These are phyloP conservation scores for Smithornis capensis DNA, from an alignment of 2,113 vertebrate genomes.

Conservation along the genomic window DNA sequence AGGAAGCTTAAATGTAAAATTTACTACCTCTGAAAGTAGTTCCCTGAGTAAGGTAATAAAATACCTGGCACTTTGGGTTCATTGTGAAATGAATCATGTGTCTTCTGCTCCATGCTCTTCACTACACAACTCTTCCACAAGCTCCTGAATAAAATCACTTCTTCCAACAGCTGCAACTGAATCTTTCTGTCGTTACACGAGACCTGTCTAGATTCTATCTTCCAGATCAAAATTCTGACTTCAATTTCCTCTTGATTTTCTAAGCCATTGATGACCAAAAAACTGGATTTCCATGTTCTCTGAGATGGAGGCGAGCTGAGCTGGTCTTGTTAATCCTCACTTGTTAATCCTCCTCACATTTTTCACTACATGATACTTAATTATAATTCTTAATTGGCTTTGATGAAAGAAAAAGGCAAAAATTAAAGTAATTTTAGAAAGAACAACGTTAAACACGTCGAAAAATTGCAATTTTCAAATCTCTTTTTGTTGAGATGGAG, in stretches of 20 bases:
- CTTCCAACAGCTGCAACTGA: not conserved
- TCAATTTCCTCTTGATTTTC: conserved; percentile 5
- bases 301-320: not conserved
- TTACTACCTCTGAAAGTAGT: conserved; percentile 22
- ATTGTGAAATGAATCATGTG: not conserved
- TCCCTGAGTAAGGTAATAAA: conserved; percentile 24
- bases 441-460: too few relatives aligned
- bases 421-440: not conserved
- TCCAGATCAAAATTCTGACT: not conserved
- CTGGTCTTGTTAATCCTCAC: not conserved
- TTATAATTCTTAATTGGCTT: not conserved
- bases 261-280: not conserved
- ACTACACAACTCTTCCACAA: not conserved
- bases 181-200: not conserved
- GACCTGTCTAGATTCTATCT: not conserved
- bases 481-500: not conserved
- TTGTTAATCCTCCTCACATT: too few relatives aligned
- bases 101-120: not conserved
- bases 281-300: not conserved
- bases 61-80: conserved; percentile 24
- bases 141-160: not conserved
- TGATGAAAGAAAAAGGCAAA: not conserved
- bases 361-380: not conserved
- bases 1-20: conserved; percentile 41
- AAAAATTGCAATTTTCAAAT: not conserved